These are phyloP conservation scores for Drosophila greeni DNA, from an alignment of 2,888 invertebrate genomes.

Conservation along the genomic window DNA sequence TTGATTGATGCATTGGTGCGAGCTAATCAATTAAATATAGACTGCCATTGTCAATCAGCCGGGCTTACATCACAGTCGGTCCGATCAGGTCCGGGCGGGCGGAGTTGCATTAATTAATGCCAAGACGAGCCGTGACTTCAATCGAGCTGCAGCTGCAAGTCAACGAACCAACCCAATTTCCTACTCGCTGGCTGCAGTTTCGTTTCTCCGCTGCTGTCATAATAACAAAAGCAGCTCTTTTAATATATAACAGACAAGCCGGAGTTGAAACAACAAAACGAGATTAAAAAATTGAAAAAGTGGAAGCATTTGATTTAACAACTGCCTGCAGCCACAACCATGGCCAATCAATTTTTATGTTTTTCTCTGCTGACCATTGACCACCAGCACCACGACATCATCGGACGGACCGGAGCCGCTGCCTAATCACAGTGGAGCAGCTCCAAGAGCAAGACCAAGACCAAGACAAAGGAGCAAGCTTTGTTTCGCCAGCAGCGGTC, in stretches of 20 bases:
- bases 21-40: constrained; percentile 62
- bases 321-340: constrained; percentile 53
- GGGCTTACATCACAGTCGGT: constrained; percentile 59
- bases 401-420: constrained; percentile 51
- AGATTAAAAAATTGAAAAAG: constrained; percentile 15
- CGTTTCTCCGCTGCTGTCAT: constrained; percentile 54
- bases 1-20: constrained; percentile 53
- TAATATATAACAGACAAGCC: constrained; percentile 50
- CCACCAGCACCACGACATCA: constrained; percentile 64
- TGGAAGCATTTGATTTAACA: constrained; percentile 66
- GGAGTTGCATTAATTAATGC: constrained; percentile 65
- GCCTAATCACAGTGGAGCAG: constrained; percentile 66
- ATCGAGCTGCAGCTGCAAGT: constrained; percentile 57
- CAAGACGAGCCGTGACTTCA: constrained; percentile 37
- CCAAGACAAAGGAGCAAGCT: constrained; percentile 42
- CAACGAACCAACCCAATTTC: constrained; percentile 70
- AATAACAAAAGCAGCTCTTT: constrained; percentile 54
- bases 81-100: constrained; percentile 8
- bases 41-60: constrained; percentile 52
- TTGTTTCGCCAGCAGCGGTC: constrained; percentile 48
- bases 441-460: constrained; percentile 20
- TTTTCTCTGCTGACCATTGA: constrained; percentile 64
- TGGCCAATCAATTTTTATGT: constrained; percentile 51
- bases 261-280: constrained; percentile 22
- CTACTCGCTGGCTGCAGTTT: constrained; percentile 59